Conservation (phyloP, 1,140 invertebrate species). For the Megathymus violae region DNA sequence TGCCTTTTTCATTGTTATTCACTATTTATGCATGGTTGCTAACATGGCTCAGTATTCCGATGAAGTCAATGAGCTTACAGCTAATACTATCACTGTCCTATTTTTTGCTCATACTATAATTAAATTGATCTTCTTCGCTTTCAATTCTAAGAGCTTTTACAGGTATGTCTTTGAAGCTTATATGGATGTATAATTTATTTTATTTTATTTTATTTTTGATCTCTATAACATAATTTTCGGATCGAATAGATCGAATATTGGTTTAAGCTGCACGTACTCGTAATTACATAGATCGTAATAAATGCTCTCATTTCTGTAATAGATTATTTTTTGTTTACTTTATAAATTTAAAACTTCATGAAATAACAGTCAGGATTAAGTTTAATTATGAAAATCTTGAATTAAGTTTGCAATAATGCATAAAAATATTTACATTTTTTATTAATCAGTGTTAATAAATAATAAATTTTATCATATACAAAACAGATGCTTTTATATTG, state of each 20-base stretch:
- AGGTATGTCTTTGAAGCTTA: conserved; percentile 73
- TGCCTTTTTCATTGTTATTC: conserved; percentile 86
- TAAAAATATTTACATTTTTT: no score
- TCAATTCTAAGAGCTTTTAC: conserved; percentile 90
- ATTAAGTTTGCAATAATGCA: not conserved
- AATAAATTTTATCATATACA: no score
- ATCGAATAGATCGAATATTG: no score
- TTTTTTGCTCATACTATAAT: conserved; percentile 91
- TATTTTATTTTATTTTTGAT: conserved; percentile 10
- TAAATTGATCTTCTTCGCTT: conserved; percentile 89
- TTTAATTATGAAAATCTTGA: no score
- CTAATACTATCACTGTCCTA: conserved; percentile 91
- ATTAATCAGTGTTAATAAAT: no score
- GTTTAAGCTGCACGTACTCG: no score
- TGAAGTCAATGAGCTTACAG: conserved; percentile 92
- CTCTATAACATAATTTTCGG: not conserved
- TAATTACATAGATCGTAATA: no score
- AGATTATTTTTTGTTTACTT: not conserved
- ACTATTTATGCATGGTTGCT: conserved; percentile 86
- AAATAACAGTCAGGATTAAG: no score
- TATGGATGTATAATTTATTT: not conserved
- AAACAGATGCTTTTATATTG: no score
- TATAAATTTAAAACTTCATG: not conserved
- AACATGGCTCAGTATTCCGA: conserved; percentile 89
- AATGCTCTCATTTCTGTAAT: no score